A percentile compares a stretch with the other conserved stretches of the same genome.
phyloP scores from a whole-genome alignment of 2,888 invertebrate species.

The Ormyrus pomaceus region DNA sequence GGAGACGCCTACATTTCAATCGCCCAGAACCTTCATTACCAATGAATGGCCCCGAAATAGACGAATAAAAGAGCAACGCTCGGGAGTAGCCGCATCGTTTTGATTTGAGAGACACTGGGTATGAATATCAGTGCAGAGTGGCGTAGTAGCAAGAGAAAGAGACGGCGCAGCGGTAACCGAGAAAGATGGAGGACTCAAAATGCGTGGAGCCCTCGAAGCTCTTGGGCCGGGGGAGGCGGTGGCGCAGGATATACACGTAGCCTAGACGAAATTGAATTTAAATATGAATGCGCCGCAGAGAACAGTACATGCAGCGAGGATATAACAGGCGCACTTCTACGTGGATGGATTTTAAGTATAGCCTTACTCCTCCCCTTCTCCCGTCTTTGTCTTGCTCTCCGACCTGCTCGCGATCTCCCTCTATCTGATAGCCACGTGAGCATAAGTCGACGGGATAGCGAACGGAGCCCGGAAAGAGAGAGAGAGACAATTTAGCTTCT shows the following conservation, averaged over 20 bases:
- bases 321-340: slow-evolving; percentile 51
- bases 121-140: not conserved
- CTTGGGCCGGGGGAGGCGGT: not conserved
- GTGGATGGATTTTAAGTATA: slow-evolving; percentile 52
- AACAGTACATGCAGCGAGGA: slow-evolving; percentile 44
- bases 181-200: slow-evolving; percentile 22
- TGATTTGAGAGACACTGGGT: slow-evolving; percentile 23
- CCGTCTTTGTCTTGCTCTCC: not conserved
- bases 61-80: too few relatives aligned
- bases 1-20: too few relatives aligned
- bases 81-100: not conserved
- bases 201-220: slow-evolving; percentile 30
- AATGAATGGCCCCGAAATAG: too few relatives aligned
- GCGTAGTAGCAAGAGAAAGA: too few relatives aligned
- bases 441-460: not conserved
- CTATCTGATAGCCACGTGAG: slow-evolving; percentile 2
- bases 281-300: slow-evolving; percentile 64
- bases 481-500: slow-evolving; percentile 33
- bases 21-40: too few relatives aligned
- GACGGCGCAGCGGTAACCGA: not conserved
- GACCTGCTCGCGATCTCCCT: not conserved
- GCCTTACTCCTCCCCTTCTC: slow-evolving; percentile 18
- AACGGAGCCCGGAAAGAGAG: not conserved
- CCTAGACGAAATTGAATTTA: slow-evolving; percentile 68
- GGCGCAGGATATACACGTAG: slow-evolving; percentile 36